These are phyloP conservation scores for Thymelicus sylvestris DNA, from an alignment of 2,888 invertebrate genomes.

Conservation along the genomic window DNA sequence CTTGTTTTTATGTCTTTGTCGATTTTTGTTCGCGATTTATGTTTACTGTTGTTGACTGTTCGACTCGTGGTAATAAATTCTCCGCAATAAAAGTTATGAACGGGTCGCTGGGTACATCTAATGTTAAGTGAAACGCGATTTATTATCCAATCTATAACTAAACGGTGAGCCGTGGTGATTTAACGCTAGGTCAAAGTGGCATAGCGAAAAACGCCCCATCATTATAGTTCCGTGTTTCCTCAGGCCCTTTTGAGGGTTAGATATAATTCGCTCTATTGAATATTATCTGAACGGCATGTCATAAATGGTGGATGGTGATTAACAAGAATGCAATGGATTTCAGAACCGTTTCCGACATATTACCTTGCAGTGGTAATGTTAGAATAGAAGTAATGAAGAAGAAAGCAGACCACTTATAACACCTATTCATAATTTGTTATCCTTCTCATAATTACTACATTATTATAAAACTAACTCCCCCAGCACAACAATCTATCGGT, in stretches of 20 bases:
- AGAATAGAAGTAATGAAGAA: no score
- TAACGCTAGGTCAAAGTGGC: conserved; percentile 53
- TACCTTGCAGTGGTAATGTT: no score
- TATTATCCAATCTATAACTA: conserved; percentile 37
- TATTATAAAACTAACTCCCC: no score
- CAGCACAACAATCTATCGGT: no score
- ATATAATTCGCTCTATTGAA: conserved; percentile 62
- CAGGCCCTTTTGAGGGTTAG: conserved; percentile 47
- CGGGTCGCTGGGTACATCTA: conserved; percentile 22
- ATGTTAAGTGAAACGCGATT: conserved; percentile 36
- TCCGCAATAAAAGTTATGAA: conserved; percentile 37
- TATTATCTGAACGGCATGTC: conserved; percentile 50
- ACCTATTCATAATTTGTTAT: no score
- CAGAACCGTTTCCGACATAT: not conserved
- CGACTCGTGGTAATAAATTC: conserved; percentile 31
- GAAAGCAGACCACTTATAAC: no score
- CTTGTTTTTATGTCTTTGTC: conserved; percentile 26
- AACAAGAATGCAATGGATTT: not conserved
- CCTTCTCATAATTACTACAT: no score
- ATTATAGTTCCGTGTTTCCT: conserved; percentile 59
- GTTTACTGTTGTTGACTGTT: conserved; percentile 37
- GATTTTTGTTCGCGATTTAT: conserved; percentile 36
- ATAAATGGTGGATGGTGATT: conserved; percentile 8
- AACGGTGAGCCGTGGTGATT: conserved; percentile 44
- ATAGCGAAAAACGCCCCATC: conserved; percentile 59